phyloP scores from a whole-genome alignment of 2,797 vertebrate genomes.

The Anableps anableps region DNA sequence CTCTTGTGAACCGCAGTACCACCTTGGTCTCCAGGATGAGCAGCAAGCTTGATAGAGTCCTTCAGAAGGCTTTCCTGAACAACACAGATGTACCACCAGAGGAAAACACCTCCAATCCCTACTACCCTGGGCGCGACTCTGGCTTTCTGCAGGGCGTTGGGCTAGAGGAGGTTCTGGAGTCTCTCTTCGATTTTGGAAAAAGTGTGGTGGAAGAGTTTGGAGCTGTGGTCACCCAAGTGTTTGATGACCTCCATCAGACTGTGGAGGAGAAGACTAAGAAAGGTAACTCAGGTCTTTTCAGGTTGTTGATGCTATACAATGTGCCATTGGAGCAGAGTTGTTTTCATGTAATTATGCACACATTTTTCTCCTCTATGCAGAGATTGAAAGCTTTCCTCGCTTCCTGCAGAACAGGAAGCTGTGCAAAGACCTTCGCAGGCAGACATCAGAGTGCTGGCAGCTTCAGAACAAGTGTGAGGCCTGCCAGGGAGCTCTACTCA shows the following conservation, averaged over 20 bases:
- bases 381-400: slow-evolving; percentile 52
- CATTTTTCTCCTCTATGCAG: slow-evolving; percentile 43
- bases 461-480: slow-evolving; percentile 86
- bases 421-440: slow-evolving; percentile 82
- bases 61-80: slow-evolving; percentile 84
- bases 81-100: slow-evolving; percentile 39
- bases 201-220: slow-evolving; percentile 86
- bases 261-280: slow-evolving; percentile 71
- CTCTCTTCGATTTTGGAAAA: slow-evolving; percentile 86
- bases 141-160: slow-evolving; percentile 82
- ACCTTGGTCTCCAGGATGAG: slow-evolving; percentile 84
- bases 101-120: slow-evolving; percentile 49
- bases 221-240: slow-evolving; percentile 81
- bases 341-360: background rate
- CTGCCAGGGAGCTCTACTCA: slow-evolving; percentile 86
- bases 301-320: background rate
- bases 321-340: background rate
- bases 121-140: slow-evolving; percentile 61
- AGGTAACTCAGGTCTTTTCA: slow-evolving; percentile 63
- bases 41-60: slow-evolving; percentile 82
- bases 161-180: slow-evolving; percentile 84
- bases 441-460: slow-evolving; percentile 87
- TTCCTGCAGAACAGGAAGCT: slow-evolving; percentile 73
- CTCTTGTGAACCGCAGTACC: slow-evolving; percentile 83
- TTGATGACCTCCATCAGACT: slow-evolving; percentile 75